A percentile compares a stretch with the other conserved stretches of the same genome.
Evolutionary conservation across 1,140 invertebrate species (phyloP).

Genomic region (Aphelinus atriplicis): DNA sequence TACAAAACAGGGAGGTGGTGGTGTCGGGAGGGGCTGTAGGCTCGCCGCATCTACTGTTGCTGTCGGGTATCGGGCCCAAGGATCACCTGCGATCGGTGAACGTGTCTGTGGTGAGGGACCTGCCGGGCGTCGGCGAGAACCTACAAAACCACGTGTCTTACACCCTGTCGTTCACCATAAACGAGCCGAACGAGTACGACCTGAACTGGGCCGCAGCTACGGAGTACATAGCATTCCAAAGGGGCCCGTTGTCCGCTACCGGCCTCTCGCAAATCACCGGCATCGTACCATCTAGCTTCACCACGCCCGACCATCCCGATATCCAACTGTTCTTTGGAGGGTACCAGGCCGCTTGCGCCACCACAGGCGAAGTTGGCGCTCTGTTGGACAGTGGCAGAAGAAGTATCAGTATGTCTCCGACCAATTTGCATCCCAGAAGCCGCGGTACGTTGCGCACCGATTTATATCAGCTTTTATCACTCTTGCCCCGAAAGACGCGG

Average conservation of each 20-base stretch:
- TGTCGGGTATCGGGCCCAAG: slow-evolving; percentile 76
- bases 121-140: slow-evolving; percentile 82
- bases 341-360: slow-evolving; percentile 71
- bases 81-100: slow-evolving; percentile 66
- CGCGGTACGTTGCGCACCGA: slow-evolving; percentile 53
- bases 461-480: no score
- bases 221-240: slow-evolving; percentile 71
- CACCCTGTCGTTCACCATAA: slow-evolving; percentile 64
- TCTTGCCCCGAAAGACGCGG: no score
- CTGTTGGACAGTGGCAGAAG: slow-evolving; percentile 70
- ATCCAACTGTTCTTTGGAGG: slow-evolving; percentile 77
- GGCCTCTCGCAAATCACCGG: slow-evolving; percentile 72
- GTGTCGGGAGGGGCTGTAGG: slow-evolving; percentile 71
- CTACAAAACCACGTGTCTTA: slow-evolving; percentile 79
- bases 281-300: slow-evolving; percentile 70
- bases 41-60: slow-evolving; percentile 74
- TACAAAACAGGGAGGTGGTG: slow-evolving; percentile 61
- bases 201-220: slow-evolving; percentile 71
- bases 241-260: slow-evolving; percentile 72
- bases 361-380: slow-evolving; percentile 66
- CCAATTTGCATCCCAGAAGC: slow-evolving; percentile 67
- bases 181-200: slow-evolving; percentile 68
- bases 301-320: slow-evolving; percentile 70
- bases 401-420: slow-evolving; percentile 62
- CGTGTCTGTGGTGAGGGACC: slow-evolving; percentile 68